These are phyloP conservation scores for Dipodomys ordii DNA, from an alignment of 2,113 vertebrate genomes.

Conservation along the genomic window DNA sequence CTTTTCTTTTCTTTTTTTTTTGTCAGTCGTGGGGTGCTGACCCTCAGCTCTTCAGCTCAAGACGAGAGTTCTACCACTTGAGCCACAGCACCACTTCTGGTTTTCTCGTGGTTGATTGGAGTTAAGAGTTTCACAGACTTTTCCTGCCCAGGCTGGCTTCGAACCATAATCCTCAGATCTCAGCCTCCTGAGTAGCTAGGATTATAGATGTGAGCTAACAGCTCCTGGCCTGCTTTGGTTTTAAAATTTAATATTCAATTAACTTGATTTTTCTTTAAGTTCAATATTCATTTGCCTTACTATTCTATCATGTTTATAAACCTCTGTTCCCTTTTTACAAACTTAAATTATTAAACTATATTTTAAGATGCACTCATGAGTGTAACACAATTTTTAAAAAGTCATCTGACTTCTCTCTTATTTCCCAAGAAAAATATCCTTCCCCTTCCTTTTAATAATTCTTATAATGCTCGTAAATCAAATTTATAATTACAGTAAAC, in stretches of 20 bases:
- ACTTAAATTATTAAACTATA: slow-evolving; percentile 34
- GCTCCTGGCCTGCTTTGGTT: slow-evolving; percentile 8
- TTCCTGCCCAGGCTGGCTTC: no score
- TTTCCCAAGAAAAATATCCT: background rate
- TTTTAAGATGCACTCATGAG: slow-evolving; percentile 40
- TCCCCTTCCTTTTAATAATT: slow-evolving; percentile 25
- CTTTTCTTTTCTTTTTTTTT: no score
- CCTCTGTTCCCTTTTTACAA: background rate
- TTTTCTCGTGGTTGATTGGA: no score
- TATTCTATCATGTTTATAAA: slow-evolving; percentile 19
- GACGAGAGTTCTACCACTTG: no score
- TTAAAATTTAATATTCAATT: slow-evolving; percentile 33
- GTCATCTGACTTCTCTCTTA: background rate
- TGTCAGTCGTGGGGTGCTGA: no score
- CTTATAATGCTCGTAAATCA: background rate
- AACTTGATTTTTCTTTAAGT: slow-evolving; percentile 16
- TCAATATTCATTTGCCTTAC: slow-evolving; percentile 12
- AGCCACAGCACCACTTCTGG: no score
- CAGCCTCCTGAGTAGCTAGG: no score
- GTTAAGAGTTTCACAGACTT: no score
- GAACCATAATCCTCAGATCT: no score
- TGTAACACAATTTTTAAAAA: slow-evolving; percentile 34
- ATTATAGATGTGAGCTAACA: no score
- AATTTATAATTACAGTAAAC: background rate
- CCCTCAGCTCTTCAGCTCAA: no score